A percentile compares a stretch with the other conserved stretches of the same genome.
Evolutionary conservation across 2,888 invertebrate species (phyloP).

Genomic region (Arrhopalites spinosus): DNA sequence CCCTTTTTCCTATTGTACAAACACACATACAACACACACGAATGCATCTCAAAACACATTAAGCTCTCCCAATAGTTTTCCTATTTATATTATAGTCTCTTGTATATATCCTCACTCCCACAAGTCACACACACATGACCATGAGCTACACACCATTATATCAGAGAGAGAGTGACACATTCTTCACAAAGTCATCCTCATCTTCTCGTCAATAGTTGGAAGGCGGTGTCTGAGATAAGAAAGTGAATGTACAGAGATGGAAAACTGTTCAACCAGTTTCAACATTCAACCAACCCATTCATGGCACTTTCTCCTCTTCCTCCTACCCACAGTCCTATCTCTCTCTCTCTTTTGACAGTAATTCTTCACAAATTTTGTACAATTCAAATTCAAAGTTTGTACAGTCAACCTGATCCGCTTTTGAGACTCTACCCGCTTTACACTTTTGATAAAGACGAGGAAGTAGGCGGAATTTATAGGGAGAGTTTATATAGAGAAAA

Average conservation of each 20-base stretch:
- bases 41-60: constrained; percentile 28
- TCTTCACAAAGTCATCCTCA: no score
- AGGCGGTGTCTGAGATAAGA: not conserved
- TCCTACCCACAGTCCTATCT: not conserved
- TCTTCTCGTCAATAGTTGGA: no score
- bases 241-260: not conserved
- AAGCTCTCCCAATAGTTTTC: constrained; percentile 1
- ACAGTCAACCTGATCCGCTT: not conserved
- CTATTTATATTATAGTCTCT: not conserved
- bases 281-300: constrained; percentile 14
- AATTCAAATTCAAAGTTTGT: constrained; percentile 9
- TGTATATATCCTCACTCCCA: not conserved
- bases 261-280: not conserved
- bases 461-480: not conserved
- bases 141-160: not conserved
- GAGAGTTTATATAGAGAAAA: not conserved
- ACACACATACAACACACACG: constrained; percentile 15
- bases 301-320: not conserved
- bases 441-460: no score
- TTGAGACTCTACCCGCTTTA: not conserved
- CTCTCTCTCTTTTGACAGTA: not conserved
- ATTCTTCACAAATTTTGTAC: not conserved
- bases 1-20: no score
- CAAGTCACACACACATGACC: not conserved
- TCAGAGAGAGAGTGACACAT: not conserved